Evolutionary conservation across 2,113 vertebrate species (phyloP), one percentile per base, ranked within the genome.

Genomic region (Colossoma macropomum): DNA sequence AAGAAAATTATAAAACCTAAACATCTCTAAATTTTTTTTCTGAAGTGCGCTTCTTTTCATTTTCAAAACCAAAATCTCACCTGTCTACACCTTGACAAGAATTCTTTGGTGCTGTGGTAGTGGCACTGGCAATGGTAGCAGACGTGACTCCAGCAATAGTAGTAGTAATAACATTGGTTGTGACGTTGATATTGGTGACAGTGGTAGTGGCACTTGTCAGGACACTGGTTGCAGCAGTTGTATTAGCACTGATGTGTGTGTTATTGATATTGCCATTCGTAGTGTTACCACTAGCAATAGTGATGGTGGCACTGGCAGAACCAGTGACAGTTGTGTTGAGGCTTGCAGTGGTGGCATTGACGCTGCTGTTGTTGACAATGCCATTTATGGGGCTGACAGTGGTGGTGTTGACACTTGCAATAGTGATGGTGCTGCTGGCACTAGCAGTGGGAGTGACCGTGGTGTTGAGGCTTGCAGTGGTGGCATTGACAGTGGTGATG

Each of bases 61-160:
- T 2, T 48, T 50, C 28, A 28, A 1, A 50, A 59, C 45, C 16
- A 34, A 4, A 10, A 50, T 7, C 62, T 79, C 19, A 79, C 77
- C 41, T 79, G 27, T 68, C 77, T 52, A 79, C 77, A 54, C 45
- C 63, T 3, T 68, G 62, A 34, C 77, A 79, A 1, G 56, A 4
- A 7, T 59, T 21, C 7, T 1, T 5, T 59, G 23, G 56, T 59
- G 56, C 56, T 62, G 59, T 27, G n/a, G 54, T 56, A 23, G 6
- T 56, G 17, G 6, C 52, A 17, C 15, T 21, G 11, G 21, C 23
- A 25, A n/a, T 25, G 9, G 56, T 8, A 56, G 21, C 16, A 21
- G 54, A 21, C 3, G 56, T n/a, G 56, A 10, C 19, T 23, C 6
- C 56, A 60, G 4, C 7, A 60, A 23, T 2, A 25, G 56, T 60